Evolutionary conservation across 1,140 invertebrate genomes (phyloP), one percentile per base, ranked within the genome.

Genomic region (Ganaspis sp.): DNA sequence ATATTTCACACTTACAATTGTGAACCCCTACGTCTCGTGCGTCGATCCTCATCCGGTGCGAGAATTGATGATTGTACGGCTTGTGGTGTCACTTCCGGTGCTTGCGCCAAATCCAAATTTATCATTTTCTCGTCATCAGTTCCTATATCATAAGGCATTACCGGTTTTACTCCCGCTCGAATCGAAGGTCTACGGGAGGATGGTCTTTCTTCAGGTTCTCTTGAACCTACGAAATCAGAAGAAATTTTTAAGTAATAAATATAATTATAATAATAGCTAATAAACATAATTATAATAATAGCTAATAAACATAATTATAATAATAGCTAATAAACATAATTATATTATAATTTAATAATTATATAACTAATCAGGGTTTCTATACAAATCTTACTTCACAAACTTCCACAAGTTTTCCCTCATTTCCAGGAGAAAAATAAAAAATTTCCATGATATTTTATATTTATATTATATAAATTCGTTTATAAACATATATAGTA

Each of bases 11-110:
- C 95, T 95, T 89, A 96, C 95, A 96, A 90, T 87, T 96, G 95
- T 29, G 95, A 96, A 29, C 94, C 95, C 58, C 95, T 92, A 86
- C 95, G 93, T 70, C 95, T 92, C 37, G 93, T 93, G n/a, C 95
- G 92, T 64, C 95, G 87, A 71, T 96, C 95, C 70, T 96, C 95
- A 76, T 96, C 95, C 8, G 92, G 91, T 29, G 87, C 77, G 0
- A 94, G 92, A 53, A 93, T 92, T 3, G 93, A 89, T 40, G 93
- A 90, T 26, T 86, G 90, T 26, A 84, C 90, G 80, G 88, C 87
- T 83, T 83, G 91, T 86, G 83, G 87, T 81, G 79, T 86, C 11
- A 86, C 84, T 80, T 92, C 93, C 4, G 93, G 90, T 86, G 72
- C 87, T 70, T 72, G 89, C 86, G 81, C 90, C 82, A 81, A 89